Conservation (phyloP, 2,113 vertebrate species). For the Paramormyrops kingsleyae region DNA sequence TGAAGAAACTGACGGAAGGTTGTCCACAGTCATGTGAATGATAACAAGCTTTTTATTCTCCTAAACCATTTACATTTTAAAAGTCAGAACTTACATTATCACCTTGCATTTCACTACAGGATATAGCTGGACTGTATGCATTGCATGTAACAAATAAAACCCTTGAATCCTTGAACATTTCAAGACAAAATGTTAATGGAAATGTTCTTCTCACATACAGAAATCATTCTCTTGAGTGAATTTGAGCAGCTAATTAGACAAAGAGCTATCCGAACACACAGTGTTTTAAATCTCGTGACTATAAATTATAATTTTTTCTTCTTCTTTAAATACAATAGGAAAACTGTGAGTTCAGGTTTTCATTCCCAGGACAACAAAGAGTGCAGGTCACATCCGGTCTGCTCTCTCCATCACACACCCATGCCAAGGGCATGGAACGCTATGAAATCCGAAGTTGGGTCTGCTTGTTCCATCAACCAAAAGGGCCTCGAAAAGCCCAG, state of each 20-base stretch:
- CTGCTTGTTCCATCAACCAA: slow-evolving; percentile 6
- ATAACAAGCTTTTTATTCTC: not conserved
- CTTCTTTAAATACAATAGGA: not conserved
- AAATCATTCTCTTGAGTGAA: not conserved
- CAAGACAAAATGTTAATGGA: not conserved
- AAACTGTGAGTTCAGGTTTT: not conserved
- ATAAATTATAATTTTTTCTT: not conserved
- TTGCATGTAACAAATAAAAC: not conserved
- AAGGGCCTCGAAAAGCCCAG: not conserved
- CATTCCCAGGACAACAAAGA: not conserved
- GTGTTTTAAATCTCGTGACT: not conserved
- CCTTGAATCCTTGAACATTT: not conserved
- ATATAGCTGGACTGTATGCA: not conserved
- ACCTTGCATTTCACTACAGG: not conserved
- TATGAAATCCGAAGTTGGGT: not conserved
- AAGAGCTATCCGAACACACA: not conserved
- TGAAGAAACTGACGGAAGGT: not conserved
- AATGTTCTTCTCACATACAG: not conserved
- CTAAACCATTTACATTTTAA: not conserved
- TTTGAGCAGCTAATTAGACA: not conserved
- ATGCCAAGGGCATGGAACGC: not conserved
- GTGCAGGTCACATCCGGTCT: not conserved
- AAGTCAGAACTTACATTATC: not conserved
- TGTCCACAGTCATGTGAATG: not conserved
- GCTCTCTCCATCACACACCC: not conserved